phyloP scores from a whole-genome alignment of 2,888 invertebrate genomes.

The Pristionchus japonicus region DNA sequence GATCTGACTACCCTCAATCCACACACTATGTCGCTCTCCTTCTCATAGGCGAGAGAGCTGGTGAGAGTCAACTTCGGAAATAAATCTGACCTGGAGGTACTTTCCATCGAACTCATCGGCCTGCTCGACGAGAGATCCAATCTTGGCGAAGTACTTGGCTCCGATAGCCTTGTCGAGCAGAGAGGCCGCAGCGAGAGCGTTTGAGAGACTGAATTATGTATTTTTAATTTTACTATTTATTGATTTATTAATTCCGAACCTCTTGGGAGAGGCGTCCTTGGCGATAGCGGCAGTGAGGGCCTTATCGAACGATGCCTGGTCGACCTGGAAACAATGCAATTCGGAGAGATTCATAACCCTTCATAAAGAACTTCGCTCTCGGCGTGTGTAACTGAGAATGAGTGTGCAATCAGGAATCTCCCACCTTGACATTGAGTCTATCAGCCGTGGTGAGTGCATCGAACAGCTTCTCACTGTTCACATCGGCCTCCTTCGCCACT shows the following conservation, averaged over 20 bases:
- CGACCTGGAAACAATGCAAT: slow-evolving; percentile 26
- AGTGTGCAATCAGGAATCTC: too few species aligned
- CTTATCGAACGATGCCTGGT: slow-evolving; percentile 48
- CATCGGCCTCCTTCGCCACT: slow-evolving; percentile 47
- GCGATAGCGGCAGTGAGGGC: slow-evolving; percentile 47
- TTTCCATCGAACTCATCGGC: slow-evolving; percentile 94
- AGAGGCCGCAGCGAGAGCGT: slow-evolving; percentile 48
- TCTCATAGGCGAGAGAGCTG: background rate
- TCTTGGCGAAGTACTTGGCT: slow-evolving; percentile 50
- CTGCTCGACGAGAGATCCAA: slow-evolving; percentile 91
- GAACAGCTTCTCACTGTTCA: slow-evolving; percentile 39
- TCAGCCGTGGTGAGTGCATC: slow-evolving; percentile 50
- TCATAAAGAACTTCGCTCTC: too few species aligned
- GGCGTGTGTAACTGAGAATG: too few species aligned
- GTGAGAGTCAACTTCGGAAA: background rate
- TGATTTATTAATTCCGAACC: background rate
- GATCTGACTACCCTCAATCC: background rate
- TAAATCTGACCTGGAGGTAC: slow-evolving; percentile 78
- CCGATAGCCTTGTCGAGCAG: slow-evolving; percentile 44
- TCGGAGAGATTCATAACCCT: background rate
- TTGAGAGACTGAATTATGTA: background rate
- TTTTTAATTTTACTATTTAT: background rate
- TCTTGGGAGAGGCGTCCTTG: slow-evolving; percentile 42
- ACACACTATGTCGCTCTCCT: background rate
- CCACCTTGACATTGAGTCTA: slow-evolving; percentile 44